Conservation (phyloP, 1,140 invertebrate species). For the Polyergus mexicanus region DNA sequence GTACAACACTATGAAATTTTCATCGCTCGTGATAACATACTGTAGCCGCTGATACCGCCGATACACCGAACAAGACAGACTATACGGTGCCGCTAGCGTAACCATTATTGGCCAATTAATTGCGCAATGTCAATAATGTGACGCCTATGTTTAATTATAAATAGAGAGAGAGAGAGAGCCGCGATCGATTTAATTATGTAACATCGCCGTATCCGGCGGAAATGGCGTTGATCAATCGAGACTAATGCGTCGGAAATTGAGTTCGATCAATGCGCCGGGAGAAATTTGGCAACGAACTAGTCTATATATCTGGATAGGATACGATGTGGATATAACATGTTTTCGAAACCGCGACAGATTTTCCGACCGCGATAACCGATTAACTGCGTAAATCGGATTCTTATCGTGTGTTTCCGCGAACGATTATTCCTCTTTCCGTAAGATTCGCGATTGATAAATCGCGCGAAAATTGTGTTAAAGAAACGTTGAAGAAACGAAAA, state of each 20-base stretch:
- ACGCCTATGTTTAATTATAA: constrained; percentile 61
- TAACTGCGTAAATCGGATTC: background rate
- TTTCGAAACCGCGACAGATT: constrained; percentile 13
- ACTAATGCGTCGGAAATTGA: constrained; percentile 62
- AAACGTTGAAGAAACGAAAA: background rate
- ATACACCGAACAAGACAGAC: background rate
- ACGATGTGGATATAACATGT: background rate
- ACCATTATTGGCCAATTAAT: constrained; percentile 59
- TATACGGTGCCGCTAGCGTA: background rate
- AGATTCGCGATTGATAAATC: background rate
- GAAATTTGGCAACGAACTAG: constrained; percentile 33
- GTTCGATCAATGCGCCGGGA: constrained; percentile 36
- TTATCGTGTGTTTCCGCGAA: background rate
- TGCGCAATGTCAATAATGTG: constrained; percentile 56
- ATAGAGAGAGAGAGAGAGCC: constrained; percentile 1
- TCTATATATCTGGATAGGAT: background rate
- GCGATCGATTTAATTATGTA: constrained; percentile 60
- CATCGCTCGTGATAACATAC: constrained; percentile 15
- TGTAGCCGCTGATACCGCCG: background rate
- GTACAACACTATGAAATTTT: constrained; percentile 46
- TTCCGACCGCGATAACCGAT: constrained; percentile 3
- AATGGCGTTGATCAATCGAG: constrained; percentile 54
- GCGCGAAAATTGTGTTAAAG: no score
- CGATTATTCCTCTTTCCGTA: background rate
- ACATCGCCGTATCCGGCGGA: constrained; percentile 34